Evolutionary conservation across 2,888 invertebrate genomes (phyloP).

Genomic region (Plebejus argus): DNA sequence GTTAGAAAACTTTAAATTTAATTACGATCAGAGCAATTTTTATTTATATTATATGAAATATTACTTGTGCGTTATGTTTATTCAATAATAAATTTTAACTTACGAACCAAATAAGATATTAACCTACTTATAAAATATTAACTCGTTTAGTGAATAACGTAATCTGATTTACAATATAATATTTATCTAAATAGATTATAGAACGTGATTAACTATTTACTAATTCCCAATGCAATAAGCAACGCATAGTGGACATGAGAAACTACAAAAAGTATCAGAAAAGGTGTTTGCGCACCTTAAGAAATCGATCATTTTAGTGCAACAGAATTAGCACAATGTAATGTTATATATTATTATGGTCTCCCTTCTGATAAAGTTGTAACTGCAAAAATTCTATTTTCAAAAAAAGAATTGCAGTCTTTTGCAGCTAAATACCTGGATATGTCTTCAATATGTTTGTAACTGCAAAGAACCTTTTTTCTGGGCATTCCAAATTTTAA

Average conservation of each 20-base stretch:
- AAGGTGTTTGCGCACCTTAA: neutral
- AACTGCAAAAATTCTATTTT: neutral
- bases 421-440: too few relatives aligned
- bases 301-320: too few relatives aligned
- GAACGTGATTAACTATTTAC: slow-evolving; percentile 1
- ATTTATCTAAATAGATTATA: slow-evolving; percentile 17
- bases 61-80: slow-evolving; percentile 7
- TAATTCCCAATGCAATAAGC: neutral
- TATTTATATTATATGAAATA: neutral
- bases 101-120: slow-evolving; percentile 14
- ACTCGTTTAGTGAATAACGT: slow-evolving; percentile 1
- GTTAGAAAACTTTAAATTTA: neutral
- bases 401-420: too few relatives aligned
- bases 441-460: too few relatives aligned
- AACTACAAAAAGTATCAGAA: neutral
- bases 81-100: neutral
- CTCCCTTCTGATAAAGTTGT: neutral
- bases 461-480: too few relatives aligned
- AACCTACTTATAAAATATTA: slow-evolving; percentile 18
- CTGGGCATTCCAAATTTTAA: neutral
- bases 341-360: too few relatives aligned
- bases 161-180: neutral
- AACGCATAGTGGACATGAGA: neutral
- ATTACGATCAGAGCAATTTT: neutral
- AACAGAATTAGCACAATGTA: too few relatives aligned